Evolutionary conservation across 2,113 vertebrate species (phyloP).

Genomic region (Hiodon tergisus): DNA sequence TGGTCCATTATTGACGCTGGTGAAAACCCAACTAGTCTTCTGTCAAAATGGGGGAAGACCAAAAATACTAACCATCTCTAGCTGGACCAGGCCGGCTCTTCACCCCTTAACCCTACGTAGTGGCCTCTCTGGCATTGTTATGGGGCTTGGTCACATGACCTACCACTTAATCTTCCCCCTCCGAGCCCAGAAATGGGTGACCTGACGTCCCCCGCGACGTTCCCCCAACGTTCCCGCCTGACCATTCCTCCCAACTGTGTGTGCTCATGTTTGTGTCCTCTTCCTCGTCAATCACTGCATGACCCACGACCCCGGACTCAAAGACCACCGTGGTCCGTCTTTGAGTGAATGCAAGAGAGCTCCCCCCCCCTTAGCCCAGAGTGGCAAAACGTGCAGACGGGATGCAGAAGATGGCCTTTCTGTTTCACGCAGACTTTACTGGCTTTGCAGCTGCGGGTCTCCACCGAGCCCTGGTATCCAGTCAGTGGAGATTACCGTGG

Average conservation of each 20-base stretch:
- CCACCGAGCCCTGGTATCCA: conserved; percentile 2
- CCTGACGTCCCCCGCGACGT: too few relatives aligned
- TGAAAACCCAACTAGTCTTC: too few relatives aligned
- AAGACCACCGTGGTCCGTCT: background rate
- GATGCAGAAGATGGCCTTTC: background rate
- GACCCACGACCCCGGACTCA: conserved; percentile 1
- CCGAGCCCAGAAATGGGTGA: too few relatives aligned
- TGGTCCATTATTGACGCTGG: too few relatives aligned
- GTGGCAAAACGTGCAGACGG: background rate
- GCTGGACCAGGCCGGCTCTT: too few relatives aligned
- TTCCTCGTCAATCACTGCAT: background rate
- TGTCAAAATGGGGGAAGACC: too few relatives aligned
- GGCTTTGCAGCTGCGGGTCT: background rate
- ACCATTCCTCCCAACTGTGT: background rate
- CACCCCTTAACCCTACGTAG: conserved; percentile 13
- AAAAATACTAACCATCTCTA: too few relatives aligned
- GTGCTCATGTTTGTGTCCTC: background rate
- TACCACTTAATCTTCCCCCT: too few relatives aligned
- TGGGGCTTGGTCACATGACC: too few relatives aligned
- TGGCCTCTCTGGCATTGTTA: conserved; percentile 36
- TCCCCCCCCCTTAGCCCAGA: background rate
- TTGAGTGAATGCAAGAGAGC: background rate
- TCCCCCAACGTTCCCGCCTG: background rate
- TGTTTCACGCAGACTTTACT: background rate
- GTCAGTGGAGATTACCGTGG: conserved; percentile 50